Base-by-base conservation (phyloP, 2,113 vertebrate genomes). In the Carollia perspicillata region DNA sequence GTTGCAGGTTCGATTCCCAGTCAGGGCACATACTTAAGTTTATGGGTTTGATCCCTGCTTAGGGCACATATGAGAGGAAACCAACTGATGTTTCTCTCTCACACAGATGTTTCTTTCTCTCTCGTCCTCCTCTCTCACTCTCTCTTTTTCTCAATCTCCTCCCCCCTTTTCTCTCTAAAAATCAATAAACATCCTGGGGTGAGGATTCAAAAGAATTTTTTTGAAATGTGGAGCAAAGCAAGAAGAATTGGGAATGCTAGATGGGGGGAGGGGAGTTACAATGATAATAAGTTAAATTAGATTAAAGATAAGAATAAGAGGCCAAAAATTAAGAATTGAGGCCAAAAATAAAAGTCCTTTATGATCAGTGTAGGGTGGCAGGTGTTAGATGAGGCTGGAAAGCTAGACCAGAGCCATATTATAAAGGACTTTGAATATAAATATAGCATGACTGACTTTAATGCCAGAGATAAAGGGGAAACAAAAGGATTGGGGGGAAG, bases 401-500 rank as follows among this genome's bases (percentile, higher is more conserved):
- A 91, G 71, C 16, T 78, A 14, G n/a, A 65, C n/a, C 42, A 28
- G 5, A 77, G 26, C 7, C 3, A 33, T 47, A 40, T 78, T 28
- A 69, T 72, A 80, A 79, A 88, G 30, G 23, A 22, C 42, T 86
- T 95, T 85, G 53, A 78, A 60, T 78, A 53, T n/a, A 93, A 85
- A 44, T 65, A 78, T 35, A 93, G 42, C 3, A 17, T 71, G 35
- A 42, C n/a, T 58, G 26, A 53, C 9, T 92, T 75, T 69, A 95
- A 84, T 87, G 26, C n/a, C 55, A 75, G 18, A 79, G 11, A 49
- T 81, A 77, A 88, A 60, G 20, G 13, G 42, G 6, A 92, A 74
- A 49, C 11, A 10, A 78, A 96, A 58, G 13, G 12, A 66, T 78
- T 92, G 65, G 22, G 8, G 72, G 69, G 79, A 84, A 86, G 17